phyloP scores from a whole-genome alignment of 2,888 invertebrate species.

The Amaurobius ferox region DNA sequence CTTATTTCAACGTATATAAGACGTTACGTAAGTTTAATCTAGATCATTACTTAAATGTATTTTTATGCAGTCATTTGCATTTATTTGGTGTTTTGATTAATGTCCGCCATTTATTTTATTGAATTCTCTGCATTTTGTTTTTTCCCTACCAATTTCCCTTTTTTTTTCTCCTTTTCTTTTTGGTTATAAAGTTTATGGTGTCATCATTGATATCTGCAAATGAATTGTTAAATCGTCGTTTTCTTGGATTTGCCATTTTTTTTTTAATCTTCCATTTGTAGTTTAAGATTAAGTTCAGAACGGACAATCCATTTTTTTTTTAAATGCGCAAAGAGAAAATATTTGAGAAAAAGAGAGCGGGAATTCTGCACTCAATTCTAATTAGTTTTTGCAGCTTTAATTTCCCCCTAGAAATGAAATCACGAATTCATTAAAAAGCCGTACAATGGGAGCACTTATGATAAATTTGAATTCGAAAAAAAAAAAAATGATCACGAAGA shows the following conservation, averaged over 20 bases:
- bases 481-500: too few species aligned
- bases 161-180: background rate
- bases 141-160: too few species aligned
- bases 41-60: conserved; percentile 27
- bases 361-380: too few species aligned
- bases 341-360: too few species aligned
- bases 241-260: background rate
- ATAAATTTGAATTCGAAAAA: too few species aligned
- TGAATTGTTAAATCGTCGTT: background rate
- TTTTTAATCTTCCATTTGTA: background rate
- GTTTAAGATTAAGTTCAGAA: conserved; percentile 23
- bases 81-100: conserved; percentile 37
- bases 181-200: background rate
- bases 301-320: background rate
- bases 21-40: conserved; percentile 30
- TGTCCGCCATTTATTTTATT: conserved; percentile 27
- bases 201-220: background rate
- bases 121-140: background rate
- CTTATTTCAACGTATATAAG: background rate
- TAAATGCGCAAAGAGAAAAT: too few species aligned
- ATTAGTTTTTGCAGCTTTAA: too few species aligned
- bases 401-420: too few species aligned
- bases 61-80: conserved; percentile 40
- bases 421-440: too few species aligned
- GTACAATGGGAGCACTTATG: too few species aligned